These are phyloP conservation scores for Neoascia interrupta DNA, from an alignment of 2,888 invertebrate genomes.

Conservation along the genomic window DNA sequence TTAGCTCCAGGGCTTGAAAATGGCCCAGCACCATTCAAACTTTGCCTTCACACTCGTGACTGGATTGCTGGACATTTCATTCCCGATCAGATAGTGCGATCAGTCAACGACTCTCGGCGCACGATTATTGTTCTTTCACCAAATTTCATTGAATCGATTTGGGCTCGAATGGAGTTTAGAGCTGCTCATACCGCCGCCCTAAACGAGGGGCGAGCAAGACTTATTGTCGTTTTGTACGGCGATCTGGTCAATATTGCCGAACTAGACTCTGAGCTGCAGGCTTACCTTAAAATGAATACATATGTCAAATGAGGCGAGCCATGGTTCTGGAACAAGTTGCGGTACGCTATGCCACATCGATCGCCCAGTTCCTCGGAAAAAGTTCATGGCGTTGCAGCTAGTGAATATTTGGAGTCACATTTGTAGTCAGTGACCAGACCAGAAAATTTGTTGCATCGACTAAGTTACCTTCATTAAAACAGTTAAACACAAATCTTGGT, in stretches of 20 bases:
- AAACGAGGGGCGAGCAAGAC: conserved; percentile 84
- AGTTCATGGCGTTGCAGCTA: no score
- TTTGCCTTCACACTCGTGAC: conserved; percentile 88
- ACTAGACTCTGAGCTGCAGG: conserved; percentile 85
- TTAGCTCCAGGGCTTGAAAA: conserved; percentile 85
- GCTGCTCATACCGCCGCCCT: conserved; percentile 86
- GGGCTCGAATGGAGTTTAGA: conserved; percentile 88
- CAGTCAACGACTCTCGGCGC: conserved; percentile 85
- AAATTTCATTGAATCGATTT: conserved; percentile 87
- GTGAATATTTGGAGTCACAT: no score
- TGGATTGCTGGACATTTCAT: conserved; percentile 88
- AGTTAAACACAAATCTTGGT: no score
- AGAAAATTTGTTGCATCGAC: no score
- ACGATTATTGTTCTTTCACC: conserved; percentile 86
- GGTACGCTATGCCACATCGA: conserved; percentile 86
- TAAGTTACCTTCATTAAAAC: no score
- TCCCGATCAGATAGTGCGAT: conserved; percentile 85
- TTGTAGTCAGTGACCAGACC: no score
- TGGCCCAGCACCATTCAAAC: conserved; percentile 83
- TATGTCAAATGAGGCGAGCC: conserved; percentile 91
- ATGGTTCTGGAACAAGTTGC: conserved; percentile 90
- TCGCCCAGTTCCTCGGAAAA: conserved; percentile 71
- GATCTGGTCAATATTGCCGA: conserved; percentile 83
- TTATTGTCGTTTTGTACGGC: conserved; percentile 87
- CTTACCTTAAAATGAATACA: conserved; percentile 88